Base-by-base conservation (phyloP, 2,113 vertebrate genomes). In the Semnornis frantzii region DNA sequence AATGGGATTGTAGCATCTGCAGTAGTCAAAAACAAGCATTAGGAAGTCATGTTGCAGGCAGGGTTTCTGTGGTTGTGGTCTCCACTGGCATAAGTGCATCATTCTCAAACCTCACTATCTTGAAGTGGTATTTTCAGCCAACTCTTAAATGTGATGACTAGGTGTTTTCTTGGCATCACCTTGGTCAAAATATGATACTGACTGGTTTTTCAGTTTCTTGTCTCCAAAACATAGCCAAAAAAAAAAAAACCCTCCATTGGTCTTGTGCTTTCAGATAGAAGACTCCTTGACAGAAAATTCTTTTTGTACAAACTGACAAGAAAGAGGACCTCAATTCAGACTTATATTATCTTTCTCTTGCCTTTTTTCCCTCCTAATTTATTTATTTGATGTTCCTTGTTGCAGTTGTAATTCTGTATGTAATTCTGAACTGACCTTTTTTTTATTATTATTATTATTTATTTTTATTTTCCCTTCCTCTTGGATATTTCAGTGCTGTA, bases 1-100 rank as follows among this genome's bases (percentile, higher is more conserved):
- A 86, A 93, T 70, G 34, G 33, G 34, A 66, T 66, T 70, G 75
- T 89, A 93, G 82, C 74, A 90, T 79, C 81, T 89, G 77, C 50
- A 95, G 79, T 92, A 78, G 27, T 63, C 65, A 44, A 74, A 94
- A 85, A 82, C 10, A 63, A 59, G 25, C 58, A 27, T 57, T 74
- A 70, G 52, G 33, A 64, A 76, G 27, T 65, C 21, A 17, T 25
- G 5, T 33, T 75, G 66, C 19, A 80, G n/a, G 12, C 19, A 42
- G 46, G 21, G 55, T 55, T 48, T 86, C 77, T 79, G 30, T 64
- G 54, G 12, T 63, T 83, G 39, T 58, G 12, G 21, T 83, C 27
- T 87, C 39, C 25, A 55, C 3, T 63, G 72, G 24, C 23, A 69
- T 46, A 75, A 15, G 20, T 52, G 4, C n/a, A 68, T 2, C 3